Conservation (phyloP, 2,797 vertebrate species). For the Tarsius wallacei region DNA sequence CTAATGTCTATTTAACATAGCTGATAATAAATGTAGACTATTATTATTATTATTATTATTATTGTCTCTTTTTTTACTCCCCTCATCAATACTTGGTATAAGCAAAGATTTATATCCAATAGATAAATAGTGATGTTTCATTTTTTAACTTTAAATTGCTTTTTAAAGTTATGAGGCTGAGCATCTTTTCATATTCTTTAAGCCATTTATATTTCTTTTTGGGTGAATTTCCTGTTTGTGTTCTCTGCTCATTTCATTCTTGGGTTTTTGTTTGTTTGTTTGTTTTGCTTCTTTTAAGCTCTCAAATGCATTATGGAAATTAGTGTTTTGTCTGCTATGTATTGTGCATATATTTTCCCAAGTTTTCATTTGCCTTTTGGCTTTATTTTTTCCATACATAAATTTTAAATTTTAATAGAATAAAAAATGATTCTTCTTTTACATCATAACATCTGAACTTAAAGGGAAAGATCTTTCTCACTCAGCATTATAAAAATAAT, state of each 20-base stretch:
- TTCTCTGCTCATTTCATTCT: conserved; percentile 2
- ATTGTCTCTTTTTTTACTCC: neutral
- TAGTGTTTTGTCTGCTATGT: neutral
- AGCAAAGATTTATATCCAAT: neutral
- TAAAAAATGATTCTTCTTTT: conserved; percentile 35
- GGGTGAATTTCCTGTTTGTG: neutral
- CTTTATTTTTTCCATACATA: conserved; percentile 17
- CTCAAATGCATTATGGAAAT: neutral
- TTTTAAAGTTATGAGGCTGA: conserved; percentile 23
- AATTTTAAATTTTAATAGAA: neutral
- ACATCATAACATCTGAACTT: conserved; percentile 24
- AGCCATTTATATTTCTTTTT: conserved; percentile 35
- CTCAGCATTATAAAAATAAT: conserved; percentile 43
- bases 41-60: neutral
- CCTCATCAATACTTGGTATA: neutral
- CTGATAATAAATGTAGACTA: neutral
- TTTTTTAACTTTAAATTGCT: conserved; percentile 48
- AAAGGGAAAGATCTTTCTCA: conserved; percentile 10
- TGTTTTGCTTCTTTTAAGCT: neutral
- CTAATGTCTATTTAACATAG: neutral
- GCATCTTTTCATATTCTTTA: neutral
- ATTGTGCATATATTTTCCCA: neutral
- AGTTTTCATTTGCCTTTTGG: conserved; percentile 60
- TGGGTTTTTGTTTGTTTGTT: neutral
- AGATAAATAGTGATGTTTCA: neutral